These are phyloP conservation scores for Bergia sp. DNA, from an alignment of 92 coral and sea anemone genomes.

Conservation along the genomic window DNA sequence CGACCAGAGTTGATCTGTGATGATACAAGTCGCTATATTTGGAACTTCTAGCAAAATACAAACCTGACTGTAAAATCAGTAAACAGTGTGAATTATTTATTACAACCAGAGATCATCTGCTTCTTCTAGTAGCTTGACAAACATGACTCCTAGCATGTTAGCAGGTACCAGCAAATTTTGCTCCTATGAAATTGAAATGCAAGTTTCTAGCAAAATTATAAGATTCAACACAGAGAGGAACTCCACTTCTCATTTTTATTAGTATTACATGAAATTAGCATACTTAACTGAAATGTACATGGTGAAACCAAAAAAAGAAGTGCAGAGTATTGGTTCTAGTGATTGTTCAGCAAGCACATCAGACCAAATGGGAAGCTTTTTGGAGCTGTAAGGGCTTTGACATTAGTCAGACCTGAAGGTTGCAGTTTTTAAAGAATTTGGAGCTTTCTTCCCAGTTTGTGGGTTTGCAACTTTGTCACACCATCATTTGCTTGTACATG, in stretches of 20 bases:
- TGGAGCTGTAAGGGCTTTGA: background rate
- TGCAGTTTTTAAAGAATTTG: background rate
- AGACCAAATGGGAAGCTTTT: no score
- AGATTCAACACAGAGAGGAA: background rate
- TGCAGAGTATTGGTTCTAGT: background rate
- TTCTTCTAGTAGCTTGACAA: conserved; percentile 16
- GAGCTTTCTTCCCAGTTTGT: background rate
- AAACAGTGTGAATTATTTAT: no score
- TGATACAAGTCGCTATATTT: no score
- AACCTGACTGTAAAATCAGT: background rate
- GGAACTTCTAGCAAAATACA: background rate
- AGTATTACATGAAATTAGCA: background rate
- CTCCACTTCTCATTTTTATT: no score
- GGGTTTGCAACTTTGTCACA: background rate
- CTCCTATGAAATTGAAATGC: background rate
- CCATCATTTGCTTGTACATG: background rate
- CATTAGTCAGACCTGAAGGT: background rate
- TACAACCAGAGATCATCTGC: conserved; percentile 19
- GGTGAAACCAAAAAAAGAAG: background rate
- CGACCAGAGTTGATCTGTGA: background rate
- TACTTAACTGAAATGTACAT: background rate
- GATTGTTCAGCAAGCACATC: background rate
- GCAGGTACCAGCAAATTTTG: conserved; percentile 61
- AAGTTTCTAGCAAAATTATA: background rate
- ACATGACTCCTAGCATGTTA: background rate